These are phyloP conservation scores for Variabilichromis moorii DNA, from an alignment of 2,113 vertebrate genomes.

Conservation along the genomic window DNA sequence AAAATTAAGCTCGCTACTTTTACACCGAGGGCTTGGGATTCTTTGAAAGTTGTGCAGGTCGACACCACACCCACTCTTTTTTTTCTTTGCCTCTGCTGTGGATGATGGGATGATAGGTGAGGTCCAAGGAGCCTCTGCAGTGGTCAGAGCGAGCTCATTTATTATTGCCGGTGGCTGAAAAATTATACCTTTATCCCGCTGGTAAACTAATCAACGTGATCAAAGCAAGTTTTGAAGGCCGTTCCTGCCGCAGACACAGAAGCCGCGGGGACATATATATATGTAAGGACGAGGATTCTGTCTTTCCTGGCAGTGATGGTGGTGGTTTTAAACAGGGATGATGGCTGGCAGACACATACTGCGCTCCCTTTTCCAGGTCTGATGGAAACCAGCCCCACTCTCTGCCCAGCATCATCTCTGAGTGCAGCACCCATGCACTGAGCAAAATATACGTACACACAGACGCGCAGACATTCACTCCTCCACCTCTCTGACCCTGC, in stretches of 20 bases:
- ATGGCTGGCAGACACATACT: neutral
- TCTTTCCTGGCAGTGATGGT: neutral
- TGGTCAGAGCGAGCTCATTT: neutral
- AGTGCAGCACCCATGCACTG: neutral
- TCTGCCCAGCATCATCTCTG: neutral
- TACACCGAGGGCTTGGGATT: neutral
- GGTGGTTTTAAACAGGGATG: neutral
- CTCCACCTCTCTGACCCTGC: neutral
- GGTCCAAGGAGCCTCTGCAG: neutral
- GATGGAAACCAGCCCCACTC: neutral
- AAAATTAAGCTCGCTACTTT: slow-evolving; percentile 5
- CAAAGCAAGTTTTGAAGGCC: neutral
- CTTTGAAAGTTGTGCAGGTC: neutral
- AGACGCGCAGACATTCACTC: neutral
- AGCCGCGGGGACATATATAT: neutral
- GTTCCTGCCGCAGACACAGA: neutral
- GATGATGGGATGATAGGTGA: neutral
- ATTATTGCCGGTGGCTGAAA: neutral
- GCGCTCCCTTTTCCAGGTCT: neutral
- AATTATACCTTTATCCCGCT: neutral
- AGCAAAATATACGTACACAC: neutral
- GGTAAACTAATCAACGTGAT: neutral
- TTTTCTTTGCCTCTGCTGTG: neutral
- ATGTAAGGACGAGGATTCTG: neutral
- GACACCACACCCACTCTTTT: neutral